phyloP scores from a whole-genome alignment of 2,888 invertebrate genomes.

The Folsomia candida region DNA sequence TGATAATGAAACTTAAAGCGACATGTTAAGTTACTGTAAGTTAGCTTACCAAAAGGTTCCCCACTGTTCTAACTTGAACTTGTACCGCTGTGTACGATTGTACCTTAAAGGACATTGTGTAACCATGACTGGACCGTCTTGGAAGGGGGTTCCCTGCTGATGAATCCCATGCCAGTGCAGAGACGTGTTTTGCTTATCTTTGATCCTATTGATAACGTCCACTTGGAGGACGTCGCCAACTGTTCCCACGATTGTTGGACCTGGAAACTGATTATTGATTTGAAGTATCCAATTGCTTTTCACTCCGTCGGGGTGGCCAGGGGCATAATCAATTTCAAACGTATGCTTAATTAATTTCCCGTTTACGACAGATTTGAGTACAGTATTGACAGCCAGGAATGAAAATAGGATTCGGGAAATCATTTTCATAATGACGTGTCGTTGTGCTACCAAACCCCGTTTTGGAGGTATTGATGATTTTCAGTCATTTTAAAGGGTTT shows the following conservation, averaged over 20 bases:
- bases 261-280: neutral
- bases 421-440: too few relatives aligned
- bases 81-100: constrained; percentile 25
- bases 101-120: constrained; percentile 34
- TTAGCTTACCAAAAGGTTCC: constrained; percentile 38
- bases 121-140: constrained; percentile 35
- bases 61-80: constrained; percentile 12
- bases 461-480: too few relatives aligned
- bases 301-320: neutral
- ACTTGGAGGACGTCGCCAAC: neutral
- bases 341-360: neutral
- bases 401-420: too few relatives aligned
- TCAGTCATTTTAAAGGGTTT: too few relatives aligned
- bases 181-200: neutral
- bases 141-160: constrained; percentile 18
- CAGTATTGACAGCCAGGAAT: too few relatives aligned
- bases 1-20: too few relatives aligned
- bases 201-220: neutral
- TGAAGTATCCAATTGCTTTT: neutral
- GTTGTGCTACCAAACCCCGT: too few relatives aligned
- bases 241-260: neutral
- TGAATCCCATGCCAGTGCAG: neutral
- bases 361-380: too few relatives aligned
- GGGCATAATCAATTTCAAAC: neutral
- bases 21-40: too few relatives aligned